phyloP scores from a whole-genome alignment of 2,888 invertebrate species.

The Dendrolimus houi region DNA sequence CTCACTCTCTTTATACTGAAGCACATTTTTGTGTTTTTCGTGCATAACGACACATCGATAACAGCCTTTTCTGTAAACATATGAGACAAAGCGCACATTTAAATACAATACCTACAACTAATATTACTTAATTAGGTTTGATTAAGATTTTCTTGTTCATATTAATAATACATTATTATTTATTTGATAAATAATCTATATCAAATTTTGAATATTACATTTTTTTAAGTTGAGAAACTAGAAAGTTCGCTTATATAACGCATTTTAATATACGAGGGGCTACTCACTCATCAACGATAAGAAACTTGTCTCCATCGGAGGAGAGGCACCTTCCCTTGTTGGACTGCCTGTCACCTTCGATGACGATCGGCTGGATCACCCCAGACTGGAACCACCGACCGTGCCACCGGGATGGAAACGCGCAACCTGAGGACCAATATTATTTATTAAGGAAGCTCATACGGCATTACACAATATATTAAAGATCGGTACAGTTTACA shows the following conservation, averaged over 20 bases:
- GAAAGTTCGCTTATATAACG: too few relatives aligned
- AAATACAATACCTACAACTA: too few relatives aligned
- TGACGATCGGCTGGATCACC: conserved; percentile 88
- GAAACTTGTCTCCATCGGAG: conserved; percentile 91
- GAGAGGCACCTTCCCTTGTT: conserved; percentile 91
- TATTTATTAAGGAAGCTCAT: conserved; percentile 7
- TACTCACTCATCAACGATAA: conserved; percentile 93
- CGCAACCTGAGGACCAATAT: conserved; percentile 77
- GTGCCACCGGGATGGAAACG: conserved; percentile 89
- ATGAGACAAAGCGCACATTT: neutral
- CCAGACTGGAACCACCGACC: conserved; percentile 95
- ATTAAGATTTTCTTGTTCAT: too few relatives aligned
- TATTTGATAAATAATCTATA: too few relatives aligned
- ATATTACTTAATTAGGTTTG: too few relatives aligned
- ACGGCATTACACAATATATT: too few relatives aligned
- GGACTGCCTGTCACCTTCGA: conserved; percentile 87
- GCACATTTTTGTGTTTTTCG: conserved; percentile 94
- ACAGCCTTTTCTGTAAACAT: conserved; percentile 87
- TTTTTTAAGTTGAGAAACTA: too few relatives aligned
- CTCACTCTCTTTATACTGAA: conserved; percentile 99
- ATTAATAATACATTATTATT: too few relatives aligned
- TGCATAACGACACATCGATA: conserved; percentile 97
- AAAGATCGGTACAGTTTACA: too few relatives aligned
- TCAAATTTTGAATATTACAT: too few relatives aligned
- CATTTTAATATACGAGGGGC: neutral